A percentile compares a stretch with the other conserved stretches of the same genome.
These are phyloP conservation scores for Sebastes jordani DNA, from an alignment of 2,797 vertebrate genomes.

Conservation along the genomic window DNA sequence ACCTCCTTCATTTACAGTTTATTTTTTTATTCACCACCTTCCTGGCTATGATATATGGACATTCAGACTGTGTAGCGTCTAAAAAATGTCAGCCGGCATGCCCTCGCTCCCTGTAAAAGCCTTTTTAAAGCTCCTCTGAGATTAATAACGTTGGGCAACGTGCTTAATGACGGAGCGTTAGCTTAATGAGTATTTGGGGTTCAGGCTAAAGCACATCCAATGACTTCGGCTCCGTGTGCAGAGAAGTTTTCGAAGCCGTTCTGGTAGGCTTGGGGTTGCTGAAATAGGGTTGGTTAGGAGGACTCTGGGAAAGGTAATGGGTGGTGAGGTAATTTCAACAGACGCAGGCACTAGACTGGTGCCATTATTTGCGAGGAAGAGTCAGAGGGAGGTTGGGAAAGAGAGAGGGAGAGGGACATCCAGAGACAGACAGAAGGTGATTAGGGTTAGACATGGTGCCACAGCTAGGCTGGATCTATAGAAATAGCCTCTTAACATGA, in stretches of 20 bases:
- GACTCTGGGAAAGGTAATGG: conserved; percentile 59
- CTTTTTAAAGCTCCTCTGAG: conserved; percentile 54
- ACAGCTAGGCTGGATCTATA: conserved; percentile 68
- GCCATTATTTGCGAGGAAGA: conserved; percentile 61
- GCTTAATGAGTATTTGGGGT: conserved; percentile 60
- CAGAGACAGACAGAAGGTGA: conserved; percentile 73
- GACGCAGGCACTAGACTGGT: conserved; percentile 45
- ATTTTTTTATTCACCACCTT: background rate
- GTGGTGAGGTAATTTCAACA: conserved; percentile 55
- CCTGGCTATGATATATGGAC: background rate
- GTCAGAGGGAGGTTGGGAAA: conserved; percentile 17
- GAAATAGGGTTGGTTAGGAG: conserved; percentile 40
- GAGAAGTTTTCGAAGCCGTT: conserved; percentile 10
- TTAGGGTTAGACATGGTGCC: conserved; percentile 78
- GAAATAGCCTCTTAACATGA: conserved; percentile 77
- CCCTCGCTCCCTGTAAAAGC: conserved; percentile 58
- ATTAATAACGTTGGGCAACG: conserved; percentile 55
- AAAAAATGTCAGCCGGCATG: background rate
- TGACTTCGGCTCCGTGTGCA: background rate
- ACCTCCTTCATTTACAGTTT: background rate
- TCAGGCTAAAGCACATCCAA: conserved; percentile 33
- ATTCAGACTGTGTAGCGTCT: background rate
- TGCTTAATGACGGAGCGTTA: conserved; percentile 44
- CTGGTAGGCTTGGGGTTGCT: conserved; percentile 29
- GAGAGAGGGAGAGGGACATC: conserved; percentile 44